Percentiles rank a stretch among this genome's conserved stretches.
Evolutionary conservation across 92 coral and sea anemone species (phyloP).

Genomic region (Epizoanthus fatuus): DNA sequence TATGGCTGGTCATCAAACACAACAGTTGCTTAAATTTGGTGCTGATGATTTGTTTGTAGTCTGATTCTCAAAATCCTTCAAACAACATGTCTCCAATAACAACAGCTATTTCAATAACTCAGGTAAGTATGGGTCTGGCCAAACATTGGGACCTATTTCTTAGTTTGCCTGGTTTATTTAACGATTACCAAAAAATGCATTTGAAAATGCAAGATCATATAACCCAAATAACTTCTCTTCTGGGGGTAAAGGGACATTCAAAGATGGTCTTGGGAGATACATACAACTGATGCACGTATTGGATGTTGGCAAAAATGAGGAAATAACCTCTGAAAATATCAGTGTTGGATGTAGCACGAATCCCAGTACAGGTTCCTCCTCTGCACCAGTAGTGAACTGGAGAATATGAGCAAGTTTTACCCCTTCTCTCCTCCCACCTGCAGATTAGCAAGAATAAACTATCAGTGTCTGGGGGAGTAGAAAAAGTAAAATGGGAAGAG

Average conservation of each 20-base stretch:
- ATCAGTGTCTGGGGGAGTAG: conserved; percentile 15
- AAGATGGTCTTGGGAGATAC: conserved; percentile 50
- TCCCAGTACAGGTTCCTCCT: conserved; percentile 83
- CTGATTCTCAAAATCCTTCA: no score
- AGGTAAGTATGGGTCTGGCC: no score
- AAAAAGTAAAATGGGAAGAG: not conserved
- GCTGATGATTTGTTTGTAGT: no score
- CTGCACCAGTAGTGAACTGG: conserved; percentile 74
- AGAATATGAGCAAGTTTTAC: conserved; percentile 69
- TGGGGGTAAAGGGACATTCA: conserved; percentile 56
- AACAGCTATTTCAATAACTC: no score
- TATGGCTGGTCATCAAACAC: no score
- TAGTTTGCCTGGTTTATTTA: no score
- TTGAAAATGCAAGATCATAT: conserved; percentile 71
- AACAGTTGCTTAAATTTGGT: no score
- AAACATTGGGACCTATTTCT: no score
- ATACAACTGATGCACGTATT: conserved; percentile 76
- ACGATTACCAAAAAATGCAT: conserved; percentile 65
- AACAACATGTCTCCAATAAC: no score
- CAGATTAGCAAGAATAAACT: conserved; percentile 31
- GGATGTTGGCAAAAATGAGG: conserved; percentile 72
- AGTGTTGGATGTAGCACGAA: conserved; percentile 67
- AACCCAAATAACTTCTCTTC: conserved; percentile 47
- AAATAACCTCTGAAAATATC: conserved; percentile 52
- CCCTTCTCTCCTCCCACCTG: conserved; percentile 78